phyloP scores from a whole-genome alignment of 2,113 vertebrate genomes.

The Herpailurus yagouaroundi region DNA sequence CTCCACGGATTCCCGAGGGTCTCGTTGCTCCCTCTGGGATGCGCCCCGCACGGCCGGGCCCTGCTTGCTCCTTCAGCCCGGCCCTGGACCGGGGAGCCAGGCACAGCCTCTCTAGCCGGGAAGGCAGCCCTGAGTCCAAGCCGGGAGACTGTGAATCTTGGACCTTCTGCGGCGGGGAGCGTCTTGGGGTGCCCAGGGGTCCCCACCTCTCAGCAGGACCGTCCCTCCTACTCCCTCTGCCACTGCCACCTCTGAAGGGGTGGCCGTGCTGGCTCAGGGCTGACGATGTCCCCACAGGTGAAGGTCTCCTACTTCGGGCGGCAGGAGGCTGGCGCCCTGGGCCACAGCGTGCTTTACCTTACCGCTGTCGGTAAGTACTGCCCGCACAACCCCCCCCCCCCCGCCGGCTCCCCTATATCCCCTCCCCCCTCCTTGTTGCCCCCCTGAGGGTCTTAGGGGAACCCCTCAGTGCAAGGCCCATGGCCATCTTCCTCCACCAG shows the following conservation, averaged over 20 bases:
- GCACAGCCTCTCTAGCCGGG: neutral
- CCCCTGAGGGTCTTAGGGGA: neutral
- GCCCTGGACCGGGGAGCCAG: neutral
- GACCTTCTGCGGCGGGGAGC: neutral
- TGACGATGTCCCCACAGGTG: conserved; percentile 76
- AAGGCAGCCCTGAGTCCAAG: neutral
- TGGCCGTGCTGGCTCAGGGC: neutral
- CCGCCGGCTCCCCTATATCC: fast-evolving
- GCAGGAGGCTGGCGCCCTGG: conserved; percentile 45
- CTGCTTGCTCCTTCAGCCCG: neutral
- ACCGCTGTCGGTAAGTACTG: conserved; percentile 83
- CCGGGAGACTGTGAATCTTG: fast-evolving
- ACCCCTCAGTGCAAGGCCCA: neutral
- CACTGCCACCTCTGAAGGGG: neutral
- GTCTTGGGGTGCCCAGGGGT: fast-evolving
- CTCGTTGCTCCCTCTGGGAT: neutral
- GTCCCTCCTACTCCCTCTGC: fast-evolving
- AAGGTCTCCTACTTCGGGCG: conserved; percentile 82
- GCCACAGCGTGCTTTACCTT: conserved; percentile 82
- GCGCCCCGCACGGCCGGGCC: neutral
- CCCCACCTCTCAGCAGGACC: neutral
- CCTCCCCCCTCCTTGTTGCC: fast-evolving
- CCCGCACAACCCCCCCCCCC: too few relatives aligned
- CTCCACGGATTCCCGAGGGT: neutral
- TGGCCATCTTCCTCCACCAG: too few relatives aligned